These are phyloP conservation scores for Branchinecta lynchi DNA, from an alignment of 1,140 invertebrate species.

Conservation along the genomic window DNA sequence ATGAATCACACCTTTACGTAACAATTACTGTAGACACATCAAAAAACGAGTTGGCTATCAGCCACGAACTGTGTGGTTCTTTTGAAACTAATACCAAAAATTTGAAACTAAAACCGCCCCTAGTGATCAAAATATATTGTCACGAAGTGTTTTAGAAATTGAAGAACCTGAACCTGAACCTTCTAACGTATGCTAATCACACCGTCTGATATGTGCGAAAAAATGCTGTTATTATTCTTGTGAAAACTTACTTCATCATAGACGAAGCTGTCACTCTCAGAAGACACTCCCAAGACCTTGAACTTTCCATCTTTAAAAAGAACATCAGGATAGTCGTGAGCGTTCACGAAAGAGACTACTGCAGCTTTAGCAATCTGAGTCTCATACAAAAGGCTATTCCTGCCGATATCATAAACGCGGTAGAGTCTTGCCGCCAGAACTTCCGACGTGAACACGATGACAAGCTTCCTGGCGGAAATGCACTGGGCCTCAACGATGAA, in stretches of 20 bases:
- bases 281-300: not conserved
- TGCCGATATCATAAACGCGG: not conserved
- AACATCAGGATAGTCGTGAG: not conserved
- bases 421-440: not conserved
- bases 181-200: no score
- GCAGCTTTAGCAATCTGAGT: not conserved
- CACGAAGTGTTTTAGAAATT: no score
- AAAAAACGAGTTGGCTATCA: no score
- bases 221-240: no score
- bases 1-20: no score
- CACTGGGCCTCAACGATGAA: not conserved
- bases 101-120: no score
- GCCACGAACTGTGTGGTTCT: no score
- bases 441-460: not conserved
- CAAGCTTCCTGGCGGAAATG: not conserved
- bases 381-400: not conserved
- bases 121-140: no score
- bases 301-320: not conserved
- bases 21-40: no score
- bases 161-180: no score
- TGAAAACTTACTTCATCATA: not conserved
- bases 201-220: no score
- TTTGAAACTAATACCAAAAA: no score
- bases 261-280: not conserved
- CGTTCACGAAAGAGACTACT: not conserved